Evolutionary conservation across 2,113 vertebrate species (phyloP), one percentile per base, ranked within the genome.

Genomic region (Diadophis punctatus): DNA sequence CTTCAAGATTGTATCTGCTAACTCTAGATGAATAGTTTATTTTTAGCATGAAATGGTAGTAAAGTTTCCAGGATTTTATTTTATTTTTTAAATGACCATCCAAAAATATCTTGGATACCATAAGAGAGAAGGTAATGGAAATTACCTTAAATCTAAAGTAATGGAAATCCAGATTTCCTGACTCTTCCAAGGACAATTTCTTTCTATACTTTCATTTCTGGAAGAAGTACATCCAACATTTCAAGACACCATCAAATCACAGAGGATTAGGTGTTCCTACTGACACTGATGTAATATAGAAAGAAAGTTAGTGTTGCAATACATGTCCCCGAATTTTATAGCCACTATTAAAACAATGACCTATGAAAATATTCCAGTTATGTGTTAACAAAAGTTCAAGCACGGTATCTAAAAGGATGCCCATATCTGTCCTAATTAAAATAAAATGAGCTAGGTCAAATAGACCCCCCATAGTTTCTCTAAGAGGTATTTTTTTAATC

Each of bases 201-300:
- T 93, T 96, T 52, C 93, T 27, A 55, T 95, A 94, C 94, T 95
- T 95, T 90, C 49, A 92, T 95, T 96, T 94, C 95, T 96, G 96
- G 96, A 95, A 93, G 23, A 96, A 96, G 60, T 68, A 84, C 39
- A 93, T 51, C 85, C 68, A 92, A 95, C 94, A 88, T 94, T 94
- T 95, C 93, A 96, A 95, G 94, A 95, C 93, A 86, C 52, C 90
- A 85, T 94, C 95, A 95, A 94, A 95, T 93, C 94, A 94, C 95
- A 95, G 93, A 95, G 95, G 94, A 96, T 96, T 96, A 96, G 94
- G 86, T 96, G 96, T 96, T 96, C 95, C 91, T 90, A 93, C 89
- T 93, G 89, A 51, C 10, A 91, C 90, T 91, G 93, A 91, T 94
- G 63, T 22, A 94, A 89, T 43, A 1, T 80, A 94, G 90, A 90